A percentile compares a stretch with the other conserved stretches of the same genome.
Evolutionary conservation across 2,888 invertebrate species (phyloP).

Genomic region (Phortica okadai): DNA sequence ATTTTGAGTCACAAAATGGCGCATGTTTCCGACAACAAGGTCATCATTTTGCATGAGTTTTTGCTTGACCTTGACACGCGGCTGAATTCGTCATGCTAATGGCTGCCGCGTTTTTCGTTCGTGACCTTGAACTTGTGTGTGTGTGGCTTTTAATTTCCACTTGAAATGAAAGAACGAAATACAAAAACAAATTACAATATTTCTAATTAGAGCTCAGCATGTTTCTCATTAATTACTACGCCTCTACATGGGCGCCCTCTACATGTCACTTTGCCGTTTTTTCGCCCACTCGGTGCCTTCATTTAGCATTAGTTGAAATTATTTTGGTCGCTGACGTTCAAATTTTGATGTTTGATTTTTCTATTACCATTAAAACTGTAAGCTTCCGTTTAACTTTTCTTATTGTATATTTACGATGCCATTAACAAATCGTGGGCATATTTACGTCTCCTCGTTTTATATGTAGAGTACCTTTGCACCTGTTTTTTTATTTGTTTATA

Average conservation of each 20-base stretch:
- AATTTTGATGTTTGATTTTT: neutral
- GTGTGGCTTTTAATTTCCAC: neutral
- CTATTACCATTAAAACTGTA: neutral
- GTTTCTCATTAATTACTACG: neutral
- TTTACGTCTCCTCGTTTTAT: neutral
- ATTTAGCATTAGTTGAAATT: conserved; percentile 38
- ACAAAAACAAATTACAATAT: conserved; percentile 62
- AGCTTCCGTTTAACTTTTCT: conserved; percentile 16
- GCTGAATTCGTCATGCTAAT: neutral
- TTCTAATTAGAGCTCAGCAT: conserved; percentile 33
- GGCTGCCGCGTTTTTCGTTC: neutral
- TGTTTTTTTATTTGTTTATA: conserved; percentile 7
- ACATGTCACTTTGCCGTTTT: neutral
- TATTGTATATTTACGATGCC: neutral
- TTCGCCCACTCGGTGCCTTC: conserved; percentile 1
- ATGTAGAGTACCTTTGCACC: neutral
- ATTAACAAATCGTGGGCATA: neutral
- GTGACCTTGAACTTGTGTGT: conserved; percentile 37
- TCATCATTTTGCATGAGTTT: conserved; percentile 35
- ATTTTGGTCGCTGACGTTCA: conserved; percentile 61
- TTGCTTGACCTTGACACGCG: conserved; percentile 45
- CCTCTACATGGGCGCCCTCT: neutral
- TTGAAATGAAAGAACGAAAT: neutral
- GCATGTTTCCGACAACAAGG: conserved; percentile 40
- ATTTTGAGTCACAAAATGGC: conserved; percentile 31